phyloP scores from a whole-genome alignment of 2,113 vertebrate genomes.

The Mastomys coucha region DNA sequence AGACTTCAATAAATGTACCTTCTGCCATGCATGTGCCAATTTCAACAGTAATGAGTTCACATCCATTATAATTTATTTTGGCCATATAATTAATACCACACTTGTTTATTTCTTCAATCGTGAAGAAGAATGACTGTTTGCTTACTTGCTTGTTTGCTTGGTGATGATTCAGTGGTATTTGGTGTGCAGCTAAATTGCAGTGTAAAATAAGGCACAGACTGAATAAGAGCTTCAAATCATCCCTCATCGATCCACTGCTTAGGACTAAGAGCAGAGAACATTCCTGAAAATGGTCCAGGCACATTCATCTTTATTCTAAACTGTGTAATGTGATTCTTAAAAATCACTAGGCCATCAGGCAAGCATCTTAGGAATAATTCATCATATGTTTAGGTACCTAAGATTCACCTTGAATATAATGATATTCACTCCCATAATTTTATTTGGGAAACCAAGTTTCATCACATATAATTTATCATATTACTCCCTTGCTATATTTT shows the following conservation, averaged over 20 bases:
- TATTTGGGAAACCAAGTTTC: slow-evolving; percentile 1
- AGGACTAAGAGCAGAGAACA: slow-evolving; percentile 1
- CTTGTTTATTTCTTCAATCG: slow-evolving; percentile 78
- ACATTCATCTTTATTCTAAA: slow-evolving; percentile 37
- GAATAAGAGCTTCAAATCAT: slow-evolving; percentile 67
- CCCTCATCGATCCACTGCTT: slow-evolving; percentile 39
- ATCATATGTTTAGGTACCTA: not conserved
- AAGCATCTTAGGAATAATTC: slow-evolving; percentile 25
- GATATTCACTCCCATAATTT: slow-evolving; percentile 12
- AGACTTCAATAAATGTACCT: slow-evolving; percentile 77
- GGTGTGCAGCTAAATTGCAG: slow-evolving; percentile 59
- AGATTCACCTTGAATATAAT: slow-evolving; percentile 44
- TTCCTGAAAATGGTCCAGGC: not conserved
- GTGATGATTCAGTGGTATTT: slow-evolving; percentile 68
- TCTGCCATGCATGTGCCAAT: slow-evolving; percentile 75
- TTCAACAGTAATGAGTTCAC: slow-evolving; percentile 78
- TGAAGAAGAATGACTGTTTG: slow-evolving; percentile 73
- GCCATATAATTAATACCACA: slow-evolving; percentile 79
- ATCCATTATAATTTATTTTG: slow-evolving; percentile 81
- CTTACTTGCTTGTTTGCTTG: slow-evolving; percentile 65
- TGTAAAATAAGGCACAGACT: slow-evolving; percentile 56
- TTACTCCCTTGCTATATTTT: not conserved
- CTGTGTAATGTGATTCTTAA: slow-evolving; percentile 31
- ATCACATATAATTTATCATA: not conserved
- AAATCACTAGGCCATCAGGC: not conserved